Evolutionary conservation across 1,140 invertebrate species (phyloP).

Genomic region (Neodiprion fabricii): DNA sequence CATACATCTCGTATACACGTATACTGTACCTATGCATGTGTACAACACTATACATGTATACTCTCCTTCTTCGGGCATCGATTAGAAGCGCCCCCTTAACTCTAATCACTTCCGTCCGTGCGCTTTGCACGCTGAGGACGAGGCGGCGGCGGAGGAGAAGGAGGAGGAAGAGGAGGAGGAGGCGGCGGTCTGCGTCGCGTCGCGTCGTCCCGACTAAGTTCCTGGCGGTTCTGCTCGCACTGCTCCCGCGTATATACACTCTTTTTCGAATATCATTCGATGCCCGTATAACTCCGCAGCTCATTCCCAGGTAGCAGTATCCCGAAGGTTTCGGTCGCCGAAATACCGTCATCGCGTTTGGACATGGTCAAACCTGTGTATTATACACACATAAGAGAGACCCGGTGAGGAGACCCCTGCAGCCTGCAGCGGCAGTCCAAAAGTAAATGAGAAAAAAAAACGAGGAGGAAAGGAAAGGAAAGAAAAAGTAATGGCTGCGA

Average conservation of each 20-base stretch:
- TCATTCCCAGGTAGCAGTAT: neutral
- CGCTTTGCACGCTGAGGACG: neutral
- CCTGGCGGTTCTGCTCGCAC: neutral
- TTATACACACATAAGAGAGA: too few species aligned
- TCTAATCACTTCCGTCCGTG: slow-evolving; percentile 5
- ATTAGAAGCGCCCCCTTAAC: slow-evolving; percentile 4
- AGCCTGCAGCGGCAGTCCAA: neutral
- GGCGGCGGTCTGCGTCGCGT: too few species aligned
- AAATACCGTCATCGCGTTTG: too few species aligned
- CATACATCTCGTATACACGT: neutral
- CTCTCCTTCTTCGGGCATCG: neutral
- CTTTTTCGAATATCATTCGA: neutral
- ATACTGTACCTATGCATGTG: neutral
- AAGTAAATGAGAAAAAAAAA: neutral
- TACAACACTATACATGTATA: neutral
- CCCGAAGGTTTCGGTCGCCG: neutral
- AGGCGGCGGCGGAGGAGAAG: too few species aligned
- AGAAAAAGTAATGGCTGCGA: too few species aligned
- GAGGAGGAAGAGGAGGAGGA: too few species aligned
- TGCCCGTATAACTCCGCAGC: neutral
- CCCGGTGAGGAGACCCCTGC: too few species aligned
- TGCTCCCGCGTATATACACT: neutral
- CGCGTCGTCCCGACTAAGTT: neutral
- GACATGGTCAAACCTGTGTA: too few species aligned
- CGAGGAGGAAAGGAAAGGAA: neutral